Conservation (phyloP, 37 sponge, comb jelly and placozoan species). For the Aplysina aerophoba region DNA sequence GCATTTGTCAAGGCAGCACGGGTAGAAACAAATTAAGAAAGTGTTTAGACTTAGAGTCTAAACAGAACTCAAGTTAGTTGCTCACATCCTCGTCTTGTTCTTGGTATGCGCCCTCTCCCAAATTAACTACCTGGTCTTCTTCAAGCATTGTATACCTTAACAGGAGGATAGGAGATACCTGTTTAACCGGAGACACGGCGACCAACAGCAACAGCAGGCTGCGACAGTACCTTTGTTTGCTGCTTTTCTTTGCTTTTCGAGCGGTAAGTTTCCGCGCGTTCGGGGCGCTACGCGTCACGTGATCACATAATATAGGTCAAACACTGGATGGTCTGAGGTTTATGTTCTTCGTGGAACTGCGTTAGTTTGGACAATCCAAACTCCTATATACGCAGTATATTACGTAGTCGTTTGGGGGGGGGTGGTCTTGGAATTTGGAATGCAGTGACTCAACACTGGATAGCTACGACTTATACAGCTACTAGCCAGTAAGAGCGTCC, state of each 20-base stretch:
- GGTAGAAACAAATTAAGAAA: background rate
- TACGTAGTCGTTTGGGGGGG: too few relatives aligned
- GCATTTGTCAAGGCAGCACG: too few relatives aligned
- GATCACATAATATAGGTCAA: too few relatives aligned
- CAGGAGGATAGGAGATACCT: background rate
- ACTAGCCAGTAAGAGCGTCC: too few relatives aligned
- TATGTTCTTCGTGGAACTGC: too few relatives aligned
- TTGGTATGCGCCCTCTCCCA: constrained; percentile 33
- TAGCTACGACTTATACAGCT: too few relatives aligned
- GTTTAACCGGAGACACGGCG: background rate
- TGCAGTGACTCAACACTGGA: too few relatives aligned
- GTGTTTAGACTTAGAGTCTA: background rate
- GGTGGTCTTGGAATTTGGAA: too few relatives aligned
- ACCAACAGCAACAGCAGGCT: background rate
- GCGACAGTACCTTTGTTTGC: background rate
- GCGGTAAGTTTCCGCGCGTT: background rate
- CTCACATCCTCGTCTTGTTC: constrained; percentile 41
- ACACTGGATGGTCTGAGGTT: too few relatives aligned
- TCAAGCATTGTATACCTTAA: constrained; percentile 8
- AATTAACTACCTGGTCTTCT: constrained; percentile 67
- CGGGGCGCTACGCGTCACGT: too few relatives aligned
- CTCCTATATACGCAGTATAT: too few relatives aligned
- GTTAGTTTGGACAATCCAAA: too few relatives aligned
- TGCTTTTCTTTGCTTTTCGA: background rate
- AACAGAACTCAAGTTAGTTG: background rate